A percentile compares a stretch with the other conserved stretches of the same genome.
Evolutionary conservation across 2,888 invertebrate genomes (phyloP).

Genomic region (Sepiola atlantica): DNA sequence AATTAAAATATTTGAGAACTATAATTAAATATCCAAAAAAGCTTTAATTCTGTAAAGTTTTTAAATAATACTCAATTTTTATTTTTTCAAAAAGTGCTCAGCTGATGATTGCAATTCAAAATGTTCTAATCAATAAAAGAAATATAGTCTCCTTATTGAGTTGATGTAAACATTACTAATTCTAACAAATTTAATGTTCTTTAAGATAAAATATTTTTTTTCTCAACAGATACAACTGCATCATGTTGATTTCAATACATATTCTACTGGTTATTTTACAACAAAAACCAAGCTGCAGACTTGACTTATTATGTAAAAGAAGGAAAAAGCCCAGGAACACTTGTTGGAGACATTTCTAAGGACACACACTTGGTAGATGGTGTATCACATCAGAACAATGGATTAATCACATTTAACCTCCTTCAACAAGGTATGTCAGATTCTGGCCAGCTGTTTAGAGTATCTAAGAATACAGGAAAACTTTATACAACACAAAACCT

Average conservation of each 20-base stretch:
- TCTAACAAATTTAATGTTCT: neutral
- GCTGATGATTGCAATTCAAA: no score
- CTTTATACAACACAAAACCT: neutral
- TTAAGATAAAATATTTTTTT: neutral
- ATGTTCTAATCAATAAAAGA: no score
- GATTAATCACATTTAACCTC: constrained; percentile 3
- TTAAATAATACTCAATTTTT: no score
- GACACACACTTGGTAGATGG: neutral
- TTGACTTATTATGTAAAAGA: neutral
- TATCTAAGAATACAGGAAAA: no score
- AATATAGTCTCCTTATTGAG: no score
- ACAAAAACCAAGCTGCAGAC: neutral
- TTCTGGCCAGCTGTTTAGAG: neutral
- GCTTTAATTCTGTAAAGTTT: no score
- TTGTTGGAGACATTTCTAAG: neutral
- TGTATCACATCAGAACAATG: neutral
- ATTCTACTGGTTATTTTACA: neutral
- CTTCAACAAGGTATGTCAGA: neutral
- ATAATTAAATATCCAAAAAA: no score
- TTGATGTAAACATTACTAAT: neutral
- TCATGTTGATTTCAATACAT: neutral
- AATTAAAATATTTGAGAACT: no score
- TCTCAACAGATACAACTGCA: neutral
- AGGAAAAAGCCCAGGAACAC: neutral
- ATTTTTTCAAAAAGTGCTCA: no score